These are phyloP conservation scores for Girardinus metallicus DNA, from an alignment of 2,797 vertebrate genomes.

Conservation along the genomic window DNA sequence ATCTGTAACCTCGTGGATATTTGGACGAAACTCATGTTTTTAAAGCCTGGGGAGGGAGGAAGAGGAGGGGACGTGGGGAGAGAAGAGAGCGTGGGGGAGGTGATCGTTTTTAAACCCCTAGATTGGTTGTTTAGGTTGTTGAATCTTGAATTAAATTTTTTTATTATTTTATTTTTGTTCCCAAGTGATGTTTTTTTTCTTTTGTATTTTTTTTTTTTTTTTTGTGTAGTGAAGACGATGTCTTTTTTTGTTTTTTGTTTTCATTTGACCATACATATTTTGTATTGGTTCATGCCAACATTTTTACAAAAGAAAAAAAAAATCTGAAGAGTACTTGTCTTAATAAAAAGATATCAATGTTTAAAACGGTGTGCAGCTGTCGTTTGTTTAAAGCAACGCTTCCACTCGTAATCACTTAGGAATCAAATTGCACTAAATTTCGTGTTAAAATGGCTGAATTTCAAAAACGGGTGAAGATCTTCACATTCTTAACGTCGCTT, in stretches of 20 bases:
- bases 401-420: background rate
- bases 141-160: constrained; percentile 72
- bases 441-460: too few species aligned
- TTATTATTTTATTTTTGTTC: constrained; percentile 86
- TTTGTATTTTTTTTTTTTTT: constrained; percentile 65
- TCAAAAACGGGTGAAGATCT: background rate
- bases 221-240: constrained; percentile 86
- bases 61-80: background rate
- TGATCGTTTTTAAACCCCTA: constrained; percentile 84
- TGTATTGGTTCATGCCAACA: constrained; percentile 99
- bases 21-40: constrained; percentile 78
- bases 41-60: constrained; percentile 78
- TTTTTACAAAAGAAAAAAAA: constrained; percentile 95
- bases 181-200: constrained; percentile 85
- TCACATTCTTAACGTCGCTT: background rate
- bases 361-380: constrained; percentile 75
- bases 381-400: constrained; percentile 31
- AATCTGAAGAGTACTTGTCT: constrained; percentile 98
- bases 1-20: constrained; percentile 75
- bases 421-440: background rate
- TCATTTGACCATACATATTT: constrained; percentile 95
- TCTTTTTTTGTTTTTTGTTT: constrained; percentile 75
- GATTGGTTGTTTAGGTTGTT: constrained; percentile 83
- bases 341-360: constrained; percentile 99
- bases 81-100: constrained; percentile 28